Evolutionary conservation across 2,797 vertebrate genomes (phyloP), one percentile per base, ranked within the genome.

Genomic region (Sandelia bainsii): DNA sequence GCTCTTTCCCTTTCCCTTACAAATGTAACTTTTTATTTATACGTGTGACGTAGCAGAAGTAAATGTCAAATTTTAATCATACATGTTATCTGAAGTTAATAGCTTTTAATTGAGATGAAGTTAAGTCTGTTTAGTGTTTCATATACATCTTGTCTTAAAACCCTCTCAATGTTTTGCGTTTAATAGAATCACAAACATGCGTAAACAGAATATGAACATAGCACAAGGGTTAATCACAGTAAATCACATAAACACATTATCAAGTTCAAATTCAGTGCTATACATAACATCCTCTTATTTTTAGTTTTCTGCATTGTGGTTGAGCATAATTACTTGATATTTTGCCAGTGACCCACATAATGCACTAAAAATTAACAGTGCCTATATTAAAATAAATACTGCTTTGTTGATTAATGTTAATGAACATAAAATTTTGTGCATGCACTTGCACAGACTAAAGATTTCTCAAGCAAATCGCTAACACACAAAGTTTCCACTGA

Each of bases 381-480:
- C 6, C 54, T 62, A 69, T 37, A 65, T 59, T 77, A 56, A 74
- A 68, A 72, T 66, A 58, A 68, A 64, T 29, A 0, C 49, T 58
- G 25, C 39, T 63, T 25, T 76, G 54, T 57, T 67, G 42, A 82
- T 71, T 4, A 17, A 74, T 70, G 65, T 34, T 61, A 71, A 79
- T 79, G 22, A 68, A 61, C 46, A 32, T 37, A 37, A 52, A 1
- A 48, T 49, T 61, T 71, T 77, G 56, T 67, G 37, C 56, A 49
- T 61, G 50, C 62, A 50, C 32, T 59, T 34, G 48, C 48, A 69
- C 62, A 75, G 20, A 77, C 63, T 62, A 27, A 22, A 53, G 62
- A 61, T 87, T 86, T 68, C 80, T 75, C 62, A 85, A 56, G 52
- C 40, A n/a, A 60, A 75, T 16, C 56, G 46, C 48, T 39, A 46